Evolutionary conservation across 1,140 invertebrate species (phyloP), one percentile per base, ranked within the genome.

Genomic region (Portunus trituberculatus): DNA sequence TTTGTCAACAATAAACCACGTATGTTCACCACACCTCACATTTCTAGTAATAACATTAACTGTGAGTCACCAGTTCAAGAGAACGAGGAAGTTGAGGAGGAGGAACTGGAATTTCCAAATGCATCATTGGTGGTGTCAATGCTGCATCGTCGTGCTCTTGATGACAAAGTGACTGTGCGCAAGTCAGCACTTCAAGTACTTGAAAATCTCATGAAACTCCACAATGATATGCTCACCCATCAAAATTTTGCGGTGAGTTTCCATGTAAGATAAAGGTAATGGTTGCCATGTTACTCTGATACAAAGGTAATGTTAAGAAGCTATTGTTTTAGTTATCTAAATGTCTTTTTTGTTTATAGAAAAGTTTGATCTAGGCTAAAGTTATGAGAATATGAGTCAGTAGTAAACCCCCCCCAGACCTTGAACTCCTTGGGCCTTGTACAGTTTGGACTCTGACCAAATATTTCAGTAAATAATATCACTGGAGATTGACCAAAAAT

Each of bases 101-200:
- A 95, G 0, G 95, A 97, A 96, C 84, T 96, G 32, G 82, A 96
- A 16, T 94, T 97, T 14, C 97, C 97, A 10, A 96, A 97, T 29
- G 96, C 96, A 16, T 96, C 96, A 16, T 93, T 94, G 2, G 96
- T 97, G 25, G 96, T 97, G 45, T 82, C 96, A 6, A 97, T 98
- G 97, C 94, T 98, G 4, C 96, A 97, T 45, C 96, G 97, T 2
- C 96, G 98, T 92, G 96, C 97, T n/a, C 96, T 97, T 29, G 98
- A 98, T 96, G 97, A 97, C 48, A 97, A 98, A 96, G 98, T 97
- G 3, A 96, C 97, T 94, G 97, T 98, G 28, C 96, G 98, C 10
- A 97, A 97, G 94, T 97, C 97, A 88, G 97, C 97, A 14, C 95
- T 98, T 6, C 97, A 97, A 93, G 97, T 97, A 6, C 91, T 98